Conservation (phyloP, 2,113 vertebrate species). For the Arizona elegans region DNA sequence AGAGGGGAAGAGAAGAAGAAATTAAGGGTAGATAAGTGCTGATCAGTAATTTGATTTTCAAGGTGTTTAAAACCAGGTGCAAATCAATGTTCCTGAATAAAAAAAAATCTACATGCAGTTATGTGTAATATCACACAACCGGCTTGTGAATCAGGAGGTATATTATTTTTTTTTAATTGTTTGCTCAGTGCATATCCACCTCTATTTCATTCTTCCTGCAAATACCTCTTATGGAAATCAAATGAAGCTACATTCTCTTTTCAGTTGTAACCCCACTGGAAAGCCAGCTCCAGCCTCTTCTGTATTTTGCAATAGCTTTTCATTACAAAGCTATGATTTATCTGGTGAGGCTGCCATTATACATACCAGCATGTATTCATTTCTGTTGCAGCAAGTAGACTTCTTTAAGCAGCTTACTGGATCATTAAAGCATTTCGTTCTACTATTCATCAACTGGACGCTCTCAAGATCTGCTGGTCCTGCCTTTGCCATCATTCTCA, state of each 20-base stretch:
- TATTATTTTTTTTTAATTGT: background rate
- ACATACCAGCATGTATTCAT: background rate
- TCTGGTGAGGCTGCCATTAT: background rate
- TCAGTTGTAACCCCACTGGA: background rate
- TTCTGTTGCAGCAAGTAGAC: background rate
- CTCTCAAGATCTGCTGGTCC: background rate
- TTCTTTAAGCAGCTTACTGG: background rate
- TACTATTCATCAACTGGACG: background rate
- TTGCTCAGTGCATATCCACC: background rate
- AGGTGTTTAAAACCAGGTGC: background rate
- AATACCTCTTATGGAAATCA: background rate
- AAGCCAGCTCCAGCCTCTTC: background rate
- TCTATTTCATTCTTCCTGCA: background rate
- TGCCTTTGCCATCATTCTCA: background rate
- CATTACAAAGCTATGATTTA: background rate
- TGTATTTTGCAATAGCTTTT: background rate
- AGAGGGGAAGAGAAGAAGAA: background rate
- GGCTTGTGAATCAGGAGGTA: background rate
- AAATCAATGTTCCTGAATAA: background rate
- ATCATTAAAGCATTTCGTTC: background rate
- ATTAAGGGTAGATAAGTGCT: constrained; percentile 7
- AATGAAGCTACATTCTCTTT: background rate
- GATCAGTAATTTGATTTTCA: background rate
- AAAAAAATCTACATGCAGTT: background rate
- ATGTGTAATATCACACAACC: background rate